Evolutionary conservation across 2,113 vertebrate species (phyloP), one percentile per base, ranked within the genome.

Genomic region (Mirounga angustirostris): DNA sequence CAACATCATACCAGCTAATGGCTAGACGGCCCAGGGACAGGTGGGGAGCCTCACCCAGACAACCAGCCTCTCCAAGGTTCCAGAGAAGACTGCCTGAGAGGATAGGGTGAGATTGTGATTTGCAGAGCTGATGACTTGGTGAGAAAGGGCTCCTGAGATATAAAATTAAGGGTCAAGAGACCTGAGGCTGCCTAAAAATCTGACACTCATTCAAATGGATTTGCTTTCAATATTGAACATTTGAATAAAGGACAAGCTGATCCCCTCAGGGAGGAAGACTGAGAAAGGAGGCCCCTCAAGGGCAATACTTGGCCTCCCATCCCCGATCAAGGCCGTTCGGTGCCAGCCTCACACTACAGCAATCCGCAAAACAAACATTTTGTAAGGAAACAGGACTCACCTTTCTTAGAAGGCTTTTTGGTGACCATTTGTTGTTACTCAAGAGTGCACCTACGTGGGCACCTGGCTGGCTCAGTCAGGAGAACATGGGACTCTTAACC

Each of bases 371-470:
- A 80, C 26, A 40, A 65, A 71, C 76, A 74, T 76, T 19, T 78
- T 9, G 2, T 16, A 19, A 69, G n/a, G 59, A 85, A 95, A 78
- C 30, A 46, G 89, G 40, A 78, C 50, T 76, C 16, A 26, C 67
- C 40, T 26, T 85, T 97, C 74, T 87, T 71, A 63, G 73, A 78
- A 63, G 59, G 30, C 10, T 63, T 69, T 93, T 90, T n/a, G 50
- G 50, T 36, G 74, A 74, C 56, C 43, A 52, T 46, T 26, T 54
- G 40, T 82, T 78, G 58, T 28, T 54, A 33, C 6, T 90, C 59
- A 56, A 90, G 52, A 4, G 40, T 81, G 24, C 22, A 40, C 74
- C 24, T 89, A 58, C 24, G 7, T 26, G 43, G 26, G 26, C 2
- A 15, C 43, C 15, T 28, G 26, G 46, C 74, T 50, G 26, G 8